phyloP scores from a whole-genome alignment of 2,113 vertebrate genomes.

The Myotis davidii region DNA sequence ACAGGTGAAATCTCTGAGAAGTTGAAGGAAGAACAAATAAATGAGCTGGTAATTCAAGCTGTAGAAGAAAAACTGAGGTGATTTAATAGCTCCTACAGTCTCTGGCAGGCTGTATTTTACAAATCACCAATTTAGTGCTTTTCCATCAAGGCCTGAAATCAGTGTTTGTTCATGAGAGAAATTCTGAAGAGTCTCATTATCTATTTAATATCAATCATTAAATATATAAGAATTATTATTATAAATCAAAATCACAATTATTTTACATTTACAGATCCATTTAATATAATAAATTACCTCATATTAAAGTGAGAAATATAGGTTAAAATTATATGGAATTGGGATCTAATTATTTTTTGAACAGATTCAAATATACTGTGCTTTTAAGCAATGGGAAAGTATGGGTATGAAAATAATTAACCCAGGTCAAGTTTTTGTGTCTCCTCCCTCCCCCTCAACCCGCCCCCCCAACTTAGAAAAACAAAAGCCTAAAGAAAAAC shows the following conservation, averaged over 20 bases:
- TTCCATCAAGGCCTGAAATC: neutral
- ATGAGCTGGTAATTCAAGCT: slow-evolving; percentile 17
- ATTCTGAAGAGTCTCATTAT: neutral
- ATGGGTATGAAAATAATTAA: neutral
- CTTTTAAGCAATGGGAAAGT: neutral
- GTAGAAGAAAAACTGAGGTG: neutral
- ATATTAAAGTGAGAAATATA: neutral
- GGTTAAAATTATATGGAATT: neutral
- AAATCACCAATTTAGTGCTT: neutral
- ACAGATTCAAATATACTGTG: neutral
- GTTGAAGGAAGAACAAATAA: slow-evolving; percentile 25
- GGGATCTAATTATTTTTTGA: neutral
- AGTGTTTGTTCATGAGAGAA: neutral
- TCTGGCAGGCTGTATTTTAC: neutral
- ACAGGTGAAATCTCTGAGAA: slow-evolving; percentile 3
- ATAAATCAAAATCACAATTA: neutral
- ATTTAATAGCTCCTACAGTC: neutral
- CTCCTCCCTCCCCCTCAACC: too few relatives aligned
- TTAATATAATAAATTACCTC: neutral
- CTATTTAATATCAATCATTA: neutral
- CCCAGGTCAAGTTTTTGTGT: neutral
- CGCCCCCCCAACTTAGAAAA: neutral
- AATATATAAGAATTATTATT: neutral
- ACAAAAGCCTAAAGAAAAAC: neutral
- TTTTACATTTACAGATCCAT: neutral